Conservation (phyloP, 2,797 vertebrate genomes). For the Anomalospiza imberbis region DNA sequence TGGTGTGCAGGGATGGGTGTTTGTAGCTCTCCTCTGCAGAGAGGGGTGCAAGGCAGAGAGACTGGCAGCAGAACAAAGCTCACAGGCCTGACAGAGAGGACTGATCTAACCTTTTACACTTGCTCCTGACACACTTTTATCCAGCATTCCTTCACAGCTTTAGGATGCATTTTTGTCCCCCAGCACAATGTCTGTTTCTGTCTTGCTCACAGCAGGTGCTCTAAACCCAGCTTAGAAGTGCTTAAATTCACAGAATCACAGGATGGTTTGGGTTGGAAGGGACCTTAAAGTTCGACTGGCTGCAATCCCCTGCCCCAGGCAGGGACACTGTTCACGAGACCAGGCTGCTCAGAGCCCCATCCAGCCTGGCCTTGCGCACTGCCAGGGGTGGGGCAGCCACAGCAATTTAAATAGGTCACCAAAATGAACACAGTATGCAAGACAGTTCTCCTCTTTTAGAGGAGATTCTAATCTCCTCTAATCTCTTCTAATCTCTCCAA, state of each 20-base stretch:
- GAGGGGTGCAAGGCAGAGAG: background rate
- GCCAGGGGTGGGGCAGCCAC: background rate
- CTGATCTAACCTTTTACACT: background rate
- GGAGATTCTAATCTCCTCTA: background rate
- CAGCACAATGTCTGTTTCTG: background rate
- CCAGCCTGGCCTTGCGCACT: background rate
- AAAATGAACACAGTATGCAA: background rate
- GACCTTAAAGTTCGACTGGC: fast-evolving
- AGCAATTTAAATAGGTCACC: background rate
- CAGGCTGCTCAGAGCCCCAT: background rate
- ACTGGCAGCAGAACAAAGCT: background rate
- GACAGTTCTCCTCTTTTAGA: background rate
- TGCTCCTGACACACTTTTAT: fast-evolving
- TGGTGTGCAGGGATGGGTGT: background rate
- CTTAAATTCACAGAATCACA: background rate
- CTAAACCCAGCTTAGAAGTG: background rate
- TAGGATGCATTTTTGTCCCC: background rate
- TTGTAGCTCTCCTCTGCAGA: background rate
- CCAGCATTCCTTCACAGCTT: background rate
- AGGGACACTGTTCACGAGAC: background rate
- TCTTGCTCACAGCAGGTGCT: background rate
- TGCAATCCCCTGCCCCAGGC: background rate
- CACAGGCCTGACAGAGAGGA: background rate
- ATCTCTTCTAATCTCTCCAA: background rate
- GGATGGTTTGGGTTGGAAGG: background rate